Conservation (phyloP, 2,113 vertebrate species). For the Nycticryphes semicollaris region DNA sequence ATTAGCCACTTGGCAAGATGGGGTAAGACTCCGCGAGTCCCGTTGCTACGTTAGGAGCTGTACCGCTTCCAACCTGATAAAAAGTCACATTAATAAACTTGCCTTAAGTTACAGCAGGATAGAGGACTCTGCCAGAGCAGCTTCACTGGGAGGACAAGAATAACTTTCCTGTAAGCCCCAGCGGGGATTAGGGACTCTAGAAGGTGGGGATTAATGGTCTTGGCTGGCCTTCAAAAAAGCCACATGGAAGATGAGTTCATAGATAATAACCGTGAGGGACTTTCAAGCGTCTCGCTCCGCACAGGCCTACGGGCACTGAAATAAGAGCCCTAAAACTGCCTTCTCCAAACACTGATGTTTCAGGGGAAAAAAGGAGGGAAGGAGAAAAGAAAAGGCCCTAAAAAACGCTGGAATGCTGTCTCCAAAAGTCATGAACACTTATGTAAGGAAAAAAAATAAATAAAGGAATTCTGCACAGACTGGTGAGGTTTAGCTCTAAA, state of each 20-base stretch:
- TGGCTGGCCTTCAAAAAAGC: slow-evolving; percentile 51
- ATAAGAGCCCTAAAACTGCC: background rate
- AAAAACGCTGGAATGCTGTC: background rate
- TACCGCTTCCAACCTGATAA: background rate
- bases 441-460: background rate
- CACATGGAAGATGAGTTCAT: slow-evolving; percentile 64
- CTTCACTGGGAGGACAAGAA: slow-evolving; percentile 26
- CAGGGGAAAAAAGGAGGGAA: too few species aligned
- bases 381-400: too few species aligned
- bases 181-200: slow-evolving; percentile 50
- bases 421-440: background rate
- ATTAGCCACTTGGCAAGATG: background rate
- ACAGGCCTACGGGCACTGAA: background rate
- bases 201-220: slow-evolving; percentile 58
- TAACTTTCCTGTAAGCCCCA: slow-evolving; percentile 51
- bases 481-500: background rate
- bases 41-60: background rate
- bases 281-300: background rate
- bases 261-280: slow-evolving; percentile 41
- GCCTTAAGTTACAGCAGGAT: slow-evolving; percentile 20
- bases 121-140: slow-evolving; percentile 2
- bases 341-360: too few species aligned
- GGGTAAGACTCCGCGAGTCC: background rate
- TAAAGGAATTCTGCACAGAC: background rate
- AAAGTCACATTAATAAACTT: slow-evolving; percentile 37